Evolutionary conservation across 2,113 vertebrate genomes (phyloP).

Genomic region (Dipodomys merriami): DNA sequence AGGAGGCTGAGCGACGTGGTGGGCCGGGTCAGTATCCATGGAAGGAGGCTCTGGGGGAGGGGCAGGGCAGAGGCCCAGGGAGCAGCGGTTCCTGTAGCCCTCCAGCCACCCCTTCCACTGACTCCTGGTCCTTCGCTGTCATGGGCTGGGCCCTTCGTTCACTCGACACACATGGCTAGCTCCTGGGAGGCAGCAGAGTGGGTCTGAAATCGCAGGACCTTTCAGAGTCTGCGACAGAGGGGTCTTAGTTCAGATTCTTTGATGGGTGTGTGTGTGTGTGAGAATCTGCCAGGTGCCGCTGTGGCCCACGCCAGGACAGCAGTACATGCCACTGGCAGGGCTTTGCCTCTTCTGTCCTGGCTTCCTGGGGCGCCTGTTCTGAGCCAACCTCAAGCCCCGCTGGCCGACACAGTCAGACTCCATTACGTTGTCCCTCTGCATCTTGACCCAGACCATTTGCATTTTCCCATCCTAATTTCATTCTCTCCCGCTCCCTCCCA

Average conservation of each 20-base stretch:
- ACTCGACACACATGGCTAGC: no score
- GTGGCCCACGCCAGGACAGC: neutral
- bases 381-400: neutral
- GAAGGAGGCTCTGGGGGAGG: neutral
- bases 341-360: fast-evolving
- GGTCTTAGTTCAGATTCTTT: fast-evolving
- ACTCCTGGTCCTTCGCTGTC: fast-evolving
- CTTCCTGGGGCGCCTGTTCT: no score
- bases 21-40: no score
- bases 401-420: neutral
- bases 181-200: neutral
- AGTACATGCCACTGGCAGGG: neutral
- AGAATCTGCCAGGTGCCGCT: neutral
- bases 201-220: neutral
- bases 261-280: no score
- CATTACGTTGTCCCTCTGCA: neutral
- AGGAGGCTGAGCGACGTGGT: neutral
- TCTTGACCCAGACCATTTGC: neutral
- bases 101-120: no score
- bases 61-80: neutral
- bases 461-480: conserved; percentile 30
- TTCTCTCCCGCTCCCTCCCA: conserved; percentile 58
- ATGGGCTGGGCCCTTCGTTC: no score
- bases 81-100: fast-evolving
- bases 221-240: fast-evolving